Conservation (phyloP, 2,888 invertebrate species). For the Shargacucullia verbasci region DNA sequence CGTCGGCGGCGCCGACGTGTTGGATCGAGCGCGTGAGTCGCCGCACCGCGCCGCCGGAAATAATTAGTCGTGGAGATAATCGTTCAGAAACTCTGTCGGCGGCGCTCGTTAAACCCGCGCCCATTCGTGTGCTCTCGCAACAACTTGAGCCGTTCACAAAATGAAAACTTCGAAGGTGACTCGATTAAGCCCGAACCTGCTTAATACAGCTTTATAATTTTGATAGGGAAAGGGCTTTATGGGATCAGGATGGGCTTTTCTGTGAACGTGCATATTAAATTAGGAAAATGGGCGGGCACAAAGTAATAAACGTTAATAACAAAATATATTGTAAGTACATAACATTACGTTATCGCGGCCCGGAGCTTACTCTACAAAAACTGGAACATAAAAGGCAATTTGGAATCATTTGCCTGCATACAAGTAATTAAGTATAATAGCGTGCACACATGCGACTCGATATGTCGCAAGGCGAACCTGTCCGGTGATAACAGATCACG, state of each 20-base stretch:
- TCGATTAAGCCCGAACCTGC: conserved; percentile 48
- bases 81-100: conserved; percentile 64
- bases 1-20: conserved; percentile 53
- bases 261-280: conserved; percentile 20
- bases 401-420: conserved; percentile 43
- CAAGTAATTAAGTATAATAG: conserved; percentile 60
- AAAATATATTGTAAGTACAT: conserved; percentile 9
- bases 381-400: conserved; percentile 30
- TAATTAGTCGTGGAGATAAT: conserved; percentile 79
- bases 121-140: conserved; percentile 57
- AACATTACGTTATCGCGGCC: conserved; percentile 20
- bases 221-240: conserved; percentile 46
- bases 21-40: conserved; percentile 56
- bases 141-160: conserved; percentile 55
- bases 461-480: conserved; percentile 74
- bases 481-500: conserved; percentile 73
- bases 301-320: conserved; percentile 26
- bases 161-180: conserved; percentile 57
- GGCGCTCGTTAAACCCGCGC: conserved; percentile 58
- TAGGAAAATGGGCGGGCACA: conserved; percentile 17
- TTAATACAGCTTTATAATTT: conserved; percentile 55
- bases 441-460: conserved; percentile 65
- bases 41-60: conserved; percentile 66
- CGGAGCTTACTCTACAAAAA: conserved; percentile 21
- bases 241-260: conserved; percentile 19